phyloP scores from a whole-genome alignment of 2,888 invertebrate genomes.

The Siphonodentalium dalli region DNA sequence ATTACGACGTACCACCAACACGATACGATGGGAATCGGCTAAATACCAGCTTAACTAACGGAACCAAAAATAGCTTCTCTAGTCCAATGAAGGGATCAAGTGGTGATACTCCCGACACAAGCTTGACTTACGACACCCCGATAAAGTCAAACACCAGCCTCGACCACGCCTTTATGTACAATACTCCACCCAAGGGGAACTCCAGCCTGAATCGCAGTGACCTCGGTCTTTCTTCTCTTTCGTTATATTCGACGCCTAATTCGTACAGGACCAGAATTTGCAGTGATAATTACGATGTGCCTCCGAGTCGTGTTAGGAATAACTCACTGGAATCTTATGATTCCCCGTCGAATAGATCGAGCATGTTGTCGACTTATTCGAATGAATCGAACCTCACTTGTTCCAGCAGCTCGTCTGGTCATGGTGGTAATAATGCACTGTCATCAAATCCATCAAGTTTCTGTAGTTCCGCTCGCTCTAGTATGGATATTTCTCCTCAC shows the following conservation, averaged over 20 bases:
- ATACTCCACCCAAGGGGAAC: conserved; percentile 25
- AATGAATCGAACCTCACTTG: conserved; percentile 58
- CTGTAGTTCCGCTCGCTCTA: conserved; percentile 69
- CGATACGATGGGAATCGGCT: too few relatives aligned
- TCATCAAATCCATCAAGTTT: conserved; percentile 70
- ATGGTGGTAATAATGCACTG: conserved; percentile 66
- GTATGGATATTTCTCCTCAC: conserved; percentile 58
- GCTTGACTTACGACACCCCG: too few relatives aligned
- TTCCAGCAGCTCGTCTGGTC: conserved; percentile 64
- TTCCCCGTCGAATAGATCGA: conserved; percentile 61
- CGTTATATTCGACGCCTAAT: conserved; percentile 50
- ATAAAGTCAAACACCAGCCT: too few relatives aligned
- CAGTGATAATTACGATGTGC: conserved; percentile 33
- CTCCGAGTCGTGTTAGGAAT: too few relatives aligned
- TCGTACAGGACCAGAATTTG: neutral
- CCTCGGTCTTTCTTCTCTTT: conserved; percentile 23
- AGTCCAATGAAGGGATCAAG: too few relatives aligned
- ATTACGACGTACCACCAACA: conserved; percentile 58
- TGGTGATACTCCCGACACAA: too few relatives aligned
- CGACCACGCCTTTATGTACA: conserved; percentile 25
- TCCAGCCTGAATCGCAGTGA: too few relatives aligned
- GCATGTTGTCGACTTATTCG: conserved; percentile 62
- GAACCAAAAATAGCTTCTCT: too few relatives aligned
- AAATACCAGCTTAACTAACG: too few relatives aligned
- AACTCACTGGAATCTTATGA: too few relatives aligned